Evolutionary conservation across 2,113 vertebrate genomes (phyloP), one percentile per base, ranked within the genome.

Genomic region (Heterotis niloticus): DNA sequence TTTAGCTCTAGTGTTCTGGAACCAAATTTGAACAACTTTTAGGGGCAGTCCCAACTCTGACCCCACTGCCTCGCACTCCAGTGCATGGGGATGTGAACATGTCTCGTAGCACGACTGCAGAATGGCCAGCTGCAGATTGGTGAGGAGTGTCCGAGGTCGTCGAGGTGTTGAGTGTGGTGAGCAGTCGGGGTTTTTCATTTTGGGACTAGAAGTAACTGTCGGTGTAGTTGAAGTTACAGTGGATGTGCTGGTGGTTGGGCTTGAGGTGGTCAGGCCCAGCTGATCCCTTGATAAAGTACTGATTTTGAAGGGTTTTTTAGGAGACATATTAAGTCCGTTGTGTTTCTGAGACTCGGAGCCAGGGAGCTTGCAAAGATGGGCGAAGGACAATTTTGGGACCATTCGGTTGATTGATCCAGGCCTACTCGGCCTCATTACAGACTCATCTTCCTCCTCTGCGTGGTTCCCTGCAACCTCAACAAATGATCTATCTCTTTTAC

Each of bases 11-110:
- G 96, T 96, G 66, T 97, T 97, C 83, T 97, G 95, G 86, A 97
- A 97, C 96, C 96, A 97, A 81, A 97, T 96, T 84, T 97, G 95
- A 79, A 97, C 93, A 82, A 97, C 95, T 83, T 95, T 94, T 52
- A 95, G 93, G 1, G 94, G 95, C 80, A 97, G 86, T 66, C 93
- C 94, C 1, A 97, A 94, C 86, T 95, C 94, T 0, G 91, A 90
- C 0, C 95, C 95, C 11, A 97, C 88, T 5, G 93, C 92, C 79
- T 96, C 94, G 0, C 95, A 96, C 86, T 97, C 96, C 81, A 95
- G 91, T 82, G 94, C 94, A 17, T 95, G 96, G 0, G 96, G 96
- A n/a, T 96, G 95, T 16, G 95, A 94, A 34, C 95, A 97, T 75
- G 93, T 94, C 85, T 95, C 95, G 0, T 96, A 97, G 80, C 95